Evolutionary conservation across 2,113 vertebrate species (phyloP).

Genomic region (Hypanus sabinus): DNA sequence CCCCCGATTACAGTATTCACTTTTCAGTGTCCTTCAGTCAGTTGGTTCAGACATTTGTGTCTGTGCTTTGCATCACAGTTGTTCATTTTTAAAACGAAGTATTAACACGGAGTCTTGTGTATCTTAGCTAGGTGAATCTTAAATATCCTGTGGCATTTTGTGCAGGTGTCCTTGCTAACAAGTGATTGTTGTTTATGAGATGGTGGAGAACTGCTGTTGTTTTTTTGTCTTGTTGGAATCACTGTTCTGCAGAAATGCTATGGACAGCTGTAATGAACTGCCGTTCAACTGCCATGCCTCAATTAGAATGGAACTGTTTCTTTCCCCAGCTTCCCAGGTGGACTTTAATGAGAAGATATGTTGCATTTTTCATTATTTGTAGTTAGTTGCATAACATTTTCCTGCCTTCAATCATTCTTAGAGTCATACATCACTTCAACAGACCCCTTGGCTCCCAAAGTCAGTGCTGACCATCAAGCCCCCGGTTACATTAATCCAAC

Average conservation of each 20-base stretch:
- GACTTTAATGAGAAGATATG: neutral
- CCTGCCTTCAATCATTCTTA: neutral
- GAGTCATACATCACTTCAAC: too few species aligned
- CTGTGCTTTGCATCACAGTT: neutral
- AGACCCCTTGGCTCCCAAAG: too few species aligned
- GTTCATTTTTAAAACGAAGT: neutral
- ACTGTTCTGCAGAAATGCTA: neutral
- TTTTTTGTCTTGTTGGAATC: neutral
- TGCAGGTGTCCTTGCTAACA: neutral
- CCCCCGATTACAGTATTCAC: neutral
- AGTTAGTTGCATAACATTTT: neutral
- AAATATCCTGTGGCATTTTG: neutral
- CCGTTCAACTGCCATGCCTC: neutral
- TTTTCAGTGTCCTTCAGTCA: neutral
- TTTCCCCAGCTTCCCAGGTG: neutral
- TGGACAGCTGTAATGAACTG: neutral
- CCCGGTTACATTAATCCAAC: too few species aligned
- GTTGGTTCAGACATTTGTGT: neutral
- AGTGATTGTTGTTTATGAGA: neutral
- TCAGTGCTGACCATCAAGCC: too few species aligned
- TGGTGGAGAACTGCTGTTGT: neutral
- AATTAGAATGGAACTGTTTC: neutral
- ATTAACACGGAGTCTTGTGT: neutral
- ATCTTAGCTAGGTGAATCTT: neutral
- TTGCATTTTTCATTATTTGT: neutral